Percentiles rank a stretch among this genome's conserved stretches.
These are phyloP conservation scores for Mongoloraphidia duomilia DNA, from an alignment of 2,888 invertebrate species.

Conservation along the genomic window DNA sequence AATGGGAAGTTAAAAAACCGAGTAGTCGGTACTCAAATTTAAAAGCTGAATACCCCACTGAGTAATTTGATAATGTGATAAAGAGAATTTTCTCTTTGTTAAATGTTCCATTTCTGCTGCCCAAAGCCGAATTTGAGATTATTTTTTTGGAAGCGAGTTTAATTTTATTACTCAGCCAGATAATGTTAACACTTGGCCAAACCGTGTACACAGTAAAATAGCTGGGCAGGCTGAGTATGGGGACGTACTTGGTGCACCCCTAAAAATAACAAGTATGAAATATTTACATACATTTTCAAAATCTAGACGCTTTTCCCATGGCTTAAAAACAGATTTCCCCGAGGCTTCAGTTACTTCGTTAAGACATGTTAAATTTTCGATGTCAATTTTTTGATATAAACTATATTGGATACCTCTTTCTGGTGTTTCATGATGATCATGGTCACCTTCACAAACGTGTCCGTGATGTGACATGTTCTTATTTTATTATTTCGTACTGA, in stretches of 20 bases:
- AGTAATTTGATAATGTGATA: no score
- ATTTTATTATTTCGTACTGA: neutral
- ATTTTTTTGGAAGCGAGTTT: no score
- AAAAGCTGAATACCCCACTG: no score
- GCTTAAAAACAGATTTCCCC: constrained; percentile 80
- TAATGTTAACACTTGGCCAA: no score
- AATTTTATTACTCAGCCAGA: no score
- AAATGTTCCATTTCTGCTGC: no score
- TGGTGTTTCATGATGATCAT: constrained; percentile 45
- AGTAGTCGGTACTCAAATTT: no score
- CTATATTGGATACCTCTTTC: constrained; percentile 69
- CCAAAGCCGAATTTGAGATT: no score
- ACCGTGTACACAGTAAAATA: no score
- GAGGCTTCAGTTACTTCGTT: constrained; percentile 80
- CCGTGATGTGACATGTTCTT: constrained; percentile 38
- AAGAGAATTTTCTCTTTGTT: no score
- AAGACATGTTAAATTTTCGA: constrained; percentile 72
- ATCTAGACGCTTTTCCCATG: constrained; percentile 77
- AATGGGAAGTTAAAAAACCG: no score
- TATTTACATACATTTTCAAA: constrained; percentile 46
- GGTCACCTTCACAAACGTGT: constrained; percentile 44
- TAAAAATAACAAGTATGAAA: neutral
- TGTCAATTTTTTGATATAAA: constrained; percentile 80
- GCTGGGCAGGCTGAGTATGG: neutral
- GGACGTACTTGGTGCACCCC: neutral